Evolutionary conservation across 2,797 vertebrate species (phyloP), one percentile per base, ranked within the genome.

Genomic region (Menidia menidia): DNA sequence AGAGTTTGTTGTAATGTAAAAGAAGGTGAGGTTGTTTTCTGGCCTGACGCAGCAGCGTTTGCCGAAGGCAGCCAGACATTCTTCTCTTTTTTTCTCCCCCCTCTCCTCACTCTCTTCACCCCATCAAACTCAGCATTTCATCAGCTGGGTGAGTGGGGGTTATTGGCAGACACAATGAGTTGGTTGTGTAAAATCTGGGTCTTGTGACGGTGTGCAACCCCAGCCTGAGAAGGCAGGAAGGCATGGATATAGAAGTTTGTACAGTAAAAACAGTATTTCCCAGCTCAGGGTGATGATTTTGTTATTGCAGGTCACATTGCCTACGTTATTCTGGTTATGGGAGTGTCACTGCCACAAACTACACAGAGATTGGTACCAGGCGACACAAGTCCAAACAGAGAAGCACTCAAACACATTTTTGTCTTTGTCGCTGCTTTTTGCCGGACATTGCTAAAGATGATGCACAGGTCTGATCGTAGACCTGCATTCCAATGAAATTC

Each of bases 101-200:
- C 75, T 64, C 62, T 41, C 6, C 84, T 73, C 25, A n/a, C 77
- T 82, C 77, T 84, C 73, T 77, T 83, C 79, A 81, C 68, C 70
- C 81, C 64, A 1, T 72, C 75, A 68, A 83, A 71, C 78, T 81
- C 81, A 75, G 73, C 80, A 75, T 87, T 79, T 88, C 65, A 82
- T 64, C 73, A 69, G 76, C 68, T 60, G 57, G 39, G 41, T 14
- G 52, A 16, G 60, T 1, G 64, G 65, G 71, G 77, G 73, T 64
- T 83, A 85, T 57, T 81, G 81, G 60, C 66, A 61, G 81, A 73
- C 83, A 83, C 91, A 92, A 93, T 92, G 91, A 90, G 79, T 78
- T 77, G 78, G 78, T 90, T 93, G 91, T 93, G 88, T 81, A 83
- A 83, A 89, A 92, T 92, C 83, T 88, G 88, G 89, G 92, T 93